Conservation (phyloP, 2,797 vertebrate genomes). For the Anguilla pacifica region DNA sequence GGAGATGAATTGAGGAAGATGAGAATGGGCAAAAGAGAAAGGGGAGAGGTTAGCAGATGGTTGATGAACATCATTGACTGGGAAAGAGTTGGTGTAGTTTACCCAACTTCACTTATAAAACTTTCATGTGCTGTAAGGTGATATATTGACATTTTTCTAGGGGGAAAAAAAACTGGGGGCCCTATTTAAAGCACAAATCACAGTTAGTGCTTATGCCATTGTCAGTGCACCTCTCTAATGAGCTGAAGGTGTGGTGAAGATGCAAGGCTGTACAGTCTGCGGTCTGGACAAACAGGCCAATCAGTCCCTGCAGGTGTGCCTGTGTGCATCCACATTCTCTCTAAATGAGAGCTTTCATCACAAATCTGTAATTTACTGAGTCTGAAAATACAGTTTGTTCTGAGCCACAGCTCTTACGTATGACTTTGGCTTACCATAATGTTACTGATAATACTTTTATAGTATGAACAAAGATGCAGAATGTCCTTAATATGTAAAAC, state of each 20-base stretch:
- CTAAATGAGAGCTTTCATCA: not conserved
- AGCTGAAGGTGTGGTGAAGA: not conserved
- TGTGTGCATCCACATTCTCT: not conserved
- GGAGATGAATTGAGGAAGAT: not conserved
- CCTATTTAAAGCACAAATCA: not conserved
- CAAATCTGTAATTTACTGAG: not conserved
- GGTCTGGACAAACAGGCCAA: not conserved
- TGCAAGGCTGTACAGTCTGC: not conserved
- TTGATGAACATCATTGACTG: not conserved
- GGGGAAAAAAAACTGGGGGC: not conserved
- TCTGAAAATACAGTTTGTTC: not conserved
- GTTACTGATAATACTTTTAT: not conserved
- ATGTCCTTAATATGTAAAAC: not conserved
- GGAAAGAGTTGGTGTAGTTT: not conserved
- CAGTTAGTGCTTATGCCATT: not conserved
- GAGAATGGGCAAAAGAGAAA: not conserved
- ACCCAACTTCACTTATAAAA: not conserved
- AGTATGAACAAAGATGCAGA: not conserved
- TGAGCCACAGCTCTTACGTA: not conserved
- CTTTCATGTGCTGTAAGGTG: not conserved
- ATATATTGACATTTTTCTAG: not conserved
- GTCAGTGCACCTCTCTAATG: not conserved
- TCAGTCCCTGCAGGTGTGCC: not conserved
- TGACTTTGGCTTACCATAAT: not conserved
- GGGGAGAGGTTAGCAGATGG: not conserved